Evolutionary conservation across 2,888 invertebrate species (phyloP), one percentile per base, ranked within the genome.

Genomic region (Brassicogethes aeneus): DNA sequence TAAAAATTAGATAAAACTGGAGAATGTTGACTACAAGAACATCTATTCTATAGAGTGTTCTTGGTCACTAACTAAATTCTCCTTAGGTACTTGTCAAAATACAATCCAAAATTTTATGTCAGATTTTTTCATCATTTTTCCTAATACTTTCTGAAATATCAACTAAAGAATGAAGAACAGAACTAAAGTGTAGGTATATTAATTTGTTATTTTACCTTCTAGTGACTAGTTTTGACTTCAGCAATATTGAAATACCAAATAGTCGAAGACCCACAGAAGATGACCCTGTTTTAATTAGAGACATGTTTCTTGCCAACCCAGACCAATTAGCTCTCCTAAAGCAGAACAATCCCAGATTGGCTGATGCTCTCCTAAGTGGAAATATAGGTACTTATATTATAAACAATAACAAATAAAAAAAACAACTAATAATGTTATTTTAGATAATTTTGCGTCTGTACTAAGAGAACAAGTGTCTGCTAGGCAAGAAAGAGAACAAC

Each of bases 291-390:
- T 76, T 82, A 56, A 87, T 93, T 40, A 74, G 87, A 48, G 85
- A 91, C 58, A 85, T 89, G 83, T 84, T 93, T 55, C 66, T 91
- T 33, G 82, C 84, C 16, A 91, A 91, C 68, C 95, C 95, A 0
- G 89, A 92, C 61, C 90, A 94, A 62, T 69, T 95, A 41, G 85
- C 94, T 1, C 65, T 94, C 43, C 71, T 96, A 3, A 89, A 91
- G 62, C 93, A 95, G 65, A 90, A 95, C 59, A 96, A 96, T 72
- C 89, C 94, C 3, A 75, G 84, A 50, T 70, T 96, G 43, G 94
- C 95, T 7, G 94, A 94, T 65, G 94, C 96, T 13, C 69, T 95
- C 16, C 73, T 88, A 1, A 87, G 85, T 55, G 92, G 90, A 16
- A 85, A 84, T 65, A 73, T 88, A 51, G 86, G 83, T 84, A 67